These are phyloP conservation scores for Chrysaora quinquecirrha DNA, from an alignment of 30 jellyfish, hydroid and myxozoan genomes.

Conservation along the genomic window DNA sequence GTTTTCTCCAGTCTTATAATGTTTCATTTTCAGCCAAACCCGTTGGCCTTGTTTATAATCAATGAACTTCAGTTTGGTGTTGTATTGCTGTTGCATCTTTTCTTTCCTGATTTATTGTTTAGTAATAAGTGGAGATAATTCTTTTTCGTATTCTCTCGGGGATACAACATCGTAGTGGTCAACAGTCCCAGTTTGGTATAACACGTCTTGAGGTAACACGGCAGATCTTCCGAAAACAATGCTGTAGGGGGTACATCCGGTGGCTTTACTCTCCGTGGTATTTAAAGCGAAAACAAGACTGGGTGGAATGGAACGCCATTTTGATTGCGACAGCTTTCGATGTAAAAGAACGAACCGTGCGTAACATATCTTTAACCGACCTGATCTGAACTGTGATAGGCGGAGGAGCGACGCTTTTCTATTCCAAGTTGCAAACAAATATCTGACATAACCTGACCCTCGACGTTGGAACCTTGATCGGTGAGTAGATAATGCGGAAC, in stretches of 20 bases:
- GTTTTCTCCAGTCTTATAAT: slow-evolving; percentile 29
- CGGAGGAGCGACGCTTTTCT: slow-evolving; percentile 52
- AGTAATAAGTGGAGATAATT: neutral
- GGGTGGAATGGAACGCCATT: slow-evolving; percentile 32
- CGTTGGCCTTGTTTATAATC: slow-evolving; percentile 1
- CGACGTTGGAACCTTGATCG: slow-evolving; percentile 53
- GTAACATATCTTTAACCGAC: slow-evolving; percentile 26
- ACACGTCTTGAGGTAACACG: slow-evolving; percentile 40
- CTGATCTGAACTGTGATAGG: slow-evolving; percentile 33
- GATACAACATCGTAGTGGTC: slow-evolving; percentile 8
- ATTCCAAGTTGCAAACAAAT: slow-evolving; percentile 24
- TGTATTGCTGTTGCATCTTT: slow-evolving; percentile 35
- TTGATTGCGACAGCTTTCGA: slow-evolving; percentile 22
- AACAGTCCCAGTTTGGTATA: neutral
- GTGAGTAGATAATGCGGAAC: slow-evolving; percentile 20
- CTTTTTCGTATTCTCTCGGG: slow-evolving; percentile 11
- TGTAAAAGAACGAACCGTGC: slow-evolving; percentile 32
- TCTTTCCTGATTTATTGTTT: slow-evolving; percentile 7
- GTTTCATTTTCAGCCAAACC: slow-evolving; percentile 21
- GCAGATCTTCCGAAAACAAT: slow-evolving; percentile 35
- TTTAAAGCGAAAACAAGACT: slow-evolving; percentile 19
- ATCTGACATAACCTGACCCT: slow-evolving; percentile 15
- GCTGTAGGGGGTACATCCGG: slow-evolving; percentile 22
- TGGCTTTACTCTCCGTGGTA: slow-evolving; percentile 25
- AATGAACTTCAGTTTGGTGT: slow-evolving; percentile 5